Conservation (phyloP, 1,140 invertebrate species). For the Lepidurus apus region DNA sequence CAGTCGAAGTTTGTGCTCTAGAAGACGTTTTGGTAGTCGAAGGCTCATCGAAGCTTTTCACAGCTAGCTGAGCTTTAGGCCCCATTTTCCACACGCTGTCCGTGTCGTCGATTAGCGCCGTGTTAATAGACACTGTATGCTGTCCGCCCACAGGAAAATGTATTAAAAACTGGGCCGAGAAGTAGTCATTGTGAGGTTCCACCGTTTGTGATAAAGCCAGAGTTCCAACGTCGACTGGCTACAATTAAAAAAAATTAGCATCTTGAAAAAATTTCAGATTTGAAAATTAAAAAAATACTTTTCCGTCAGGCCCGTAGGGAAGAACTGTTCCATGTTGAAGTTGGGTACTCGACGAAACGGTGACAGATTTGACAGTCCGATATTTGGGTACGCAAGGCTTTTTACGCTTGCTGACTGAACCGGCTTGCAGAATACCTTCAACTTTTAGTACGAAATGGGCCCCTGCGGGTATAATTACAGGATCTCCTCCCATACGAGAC, state of each 20-base stretch:
- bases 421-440: conserved; percentile 75
- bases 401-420: conserved; percentile 27
- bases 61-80: conserved; percentile 58
- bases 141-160: conserved; percentile 52
- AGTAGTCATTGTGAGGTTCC: conserved; percentile 71
- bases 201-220: conserved; percentile 56
- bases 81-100: conserved; percentile 70
- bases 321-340: conserved; percentile 49
- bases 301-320: conserved; percentile 45
- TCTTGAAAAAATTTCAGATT: not conserved
- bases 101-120: conserved; percentile 63
- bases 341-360: conserved; percentile 62
- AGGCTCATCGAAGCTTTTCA: conserved; percentile 65
- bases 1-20: not conserved
- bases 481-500: conserved; percentile 65
- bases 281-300: conserved; percentile 42
- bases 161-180: conserved; percentile 70
- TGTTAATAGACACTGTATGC: conserved; percentile 61
- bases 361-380: conserved; percentile 57
- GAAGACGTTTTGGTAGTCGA: conserved; percentile 35
- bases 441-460: conserved; percentile 77
- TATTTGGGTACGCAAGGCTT: not conserved
- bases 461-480: conserved; percentile 65
- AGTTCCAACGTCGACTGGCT: conserved; percentile 48
- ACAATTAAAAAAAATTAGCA: conserved; percentile 37